Conservation (phyloP, 2,888 invertebrate genomes). For the Pheosia tremula region DNA sequence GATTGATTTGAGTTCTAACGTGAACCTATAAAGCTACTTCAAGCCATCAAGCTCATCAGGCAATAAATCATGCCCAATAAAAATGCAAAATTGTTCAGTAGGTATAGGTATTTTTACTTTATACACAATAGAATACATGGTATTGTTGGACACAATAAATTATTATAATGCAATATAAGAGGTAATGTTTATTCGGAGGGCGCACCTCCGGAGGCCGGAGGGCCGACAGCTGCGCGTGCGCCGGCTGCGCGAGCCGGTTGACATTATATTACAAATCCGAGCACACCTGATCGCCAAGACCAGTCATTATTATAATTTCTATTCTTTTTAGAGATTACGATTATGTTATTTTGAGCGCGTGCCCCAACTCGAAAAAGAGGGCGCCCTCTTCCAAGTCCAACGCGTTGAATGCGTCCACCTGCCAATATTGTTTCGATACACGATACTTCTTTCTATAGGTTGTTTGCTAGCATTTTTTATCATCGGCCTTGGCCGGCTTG, state of each 20-base stretch:
- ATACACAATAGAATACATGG: slow-evolving; percentile 5
- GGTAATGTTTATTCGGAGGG: slow-evolving; percentile 71
- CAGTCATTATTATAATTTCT: slow-evolving; percentile 72
- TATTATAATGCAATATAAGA: slow-evolving; percentile 58
- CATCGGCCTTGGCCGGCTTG: slow-evolving; percentile 29
- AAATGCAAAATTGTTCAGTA: slow-evolving; percentile 3
- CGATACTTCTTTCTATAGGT: background rate
- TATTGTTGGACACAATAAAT: slow-evolving; percentile 46
- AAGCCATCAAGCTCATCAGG: background rate
- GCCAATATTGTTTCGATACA: slow-evolving; percentile 11
- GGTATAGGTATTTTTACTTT: background rate
- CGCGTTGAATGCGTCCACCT: slow-evolving; percentile 23
- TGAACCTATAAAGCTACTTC: background rate
- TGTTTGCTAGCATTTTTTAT: background rate
- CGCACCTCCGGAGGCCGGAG: slow-evolving; percentile 59
- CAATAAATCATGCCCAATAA: slow-evolving; percentile 5
- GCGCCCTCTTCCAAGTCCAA: slow-evolving; percentile 36
- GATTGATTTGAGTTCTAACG: too few species aligned
- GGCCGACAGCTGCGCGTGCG: slow-evolving; percentile 76
- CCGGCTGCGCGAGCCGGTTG: slow-evolving; percentile 75
- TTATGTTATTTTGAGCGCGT: slow-evolving; percentile 58
- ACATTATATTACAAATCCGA: slow-evolving; percentile 78
- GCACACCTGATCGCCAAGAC: slow-evolving; percentile 78
- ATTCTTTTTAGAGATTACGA: slow-evolving; percentile 60
- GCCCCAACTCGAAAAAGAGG: slow-evolving; percentile 34